Conservation (phyloP, 2,888 invertebrate genomes). For the Drosophila helvetica region DNA sequence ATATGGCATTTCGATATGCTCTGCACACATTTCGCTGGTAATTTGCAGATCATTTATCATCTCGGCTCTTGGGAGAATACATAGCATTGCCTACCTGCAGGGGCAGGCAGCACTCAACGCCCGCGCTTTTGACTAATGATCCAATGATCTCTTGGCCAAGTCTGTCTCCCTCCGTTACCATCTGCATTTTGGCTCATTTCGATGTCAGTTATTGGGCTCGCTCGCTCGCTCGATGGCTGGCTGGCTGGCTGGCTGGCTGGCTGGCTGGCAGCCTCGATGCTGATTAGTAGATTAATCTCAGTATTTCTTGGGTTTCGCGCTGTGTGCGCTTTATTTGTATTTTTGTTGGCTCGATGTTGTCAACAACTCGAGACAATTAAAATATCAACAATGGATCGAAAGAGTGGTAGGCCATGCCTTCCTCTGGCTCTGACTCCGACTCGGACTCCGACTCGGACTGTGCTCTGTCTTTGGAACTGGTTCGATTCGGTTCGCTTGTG, state of each 20-base stretch:
- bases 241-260: background rate
- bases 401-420: conserved; percentile 14
- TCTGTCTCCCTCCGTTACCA: conserved; percentile 7
- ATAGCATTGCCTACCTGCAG: conserved; percentile 7
- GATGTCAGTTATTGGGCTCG: conserved; percentile 10
- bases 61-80: background rate
- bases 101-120: conserved; percentile 53
- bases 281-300: conserved; percentile 72
- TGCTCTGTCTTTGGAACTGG: conserved; percentile 19
- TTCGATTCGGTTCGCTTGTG: conserved; percentile 9
- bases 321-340: background rate
- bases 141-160: conserved; percentile 8
- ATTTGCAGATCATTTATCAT: conserved; percentile 40
- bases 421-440: background rate
- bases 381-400: conserved; percentile 62
- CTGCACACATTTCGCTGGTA: conserved; percentile 22
- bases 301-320: conserved; percentile 22
- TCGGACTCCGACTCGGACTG: background rate
- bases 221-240: background rate
- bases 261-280: conserved; percentile 59
- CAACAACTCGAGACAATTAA: conserved; percentile 73
- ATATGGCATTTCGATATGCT: conserved; percentile 40
- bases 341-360: conserved; percentile 49
- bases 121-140: conserved; percentile 65
- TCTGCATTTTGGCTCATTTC: conserved; percentile 32